Conservation (phyloP, 1,140 invertebrate genomes). For the Drosophila leontia region DNA sequence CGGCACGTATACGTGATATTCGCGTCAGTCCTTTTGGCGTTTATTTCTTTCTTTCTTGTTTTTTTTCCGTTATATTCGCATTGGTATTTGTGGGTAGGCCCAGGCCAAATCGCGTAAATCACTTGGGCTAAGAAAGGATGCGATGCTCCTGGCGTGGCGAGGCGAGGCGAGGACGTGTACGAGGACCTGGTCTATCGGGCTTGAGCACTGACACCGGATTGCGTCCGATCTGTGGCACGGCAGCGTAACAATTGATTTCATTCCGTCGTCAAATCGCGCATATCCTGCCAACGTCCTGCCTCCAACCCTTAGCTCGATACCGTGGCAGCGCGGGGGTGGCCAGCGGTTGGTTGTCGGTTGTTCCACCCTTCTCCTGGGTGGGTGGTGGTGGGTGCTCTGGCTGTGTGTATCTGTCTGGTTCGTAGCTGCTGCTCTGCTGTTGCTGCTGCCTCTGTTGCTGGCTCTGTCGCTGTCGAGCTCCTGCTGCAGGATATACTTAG, state of each 20-base stretch:
- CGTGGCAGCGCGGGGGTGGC: constrained; percentile 38
- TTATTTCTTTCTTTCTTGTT: too few relatives aligned
- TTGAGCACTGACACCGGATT: constrained; percentile 79
- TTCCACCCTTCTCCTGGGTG: constrained; percentile 32
- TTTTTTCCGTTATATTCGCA: constrained; percentile 4
- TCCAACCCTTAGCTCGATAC: constrained; percentile 42
- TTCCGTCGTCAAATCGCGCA: constrained; percentile 85
- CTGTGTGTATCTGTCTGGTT: constrained; percentile 64
- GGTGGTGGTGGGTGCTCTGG: constrained; percentile 35
- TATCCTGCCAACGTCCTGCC: constrained; percentile 75
- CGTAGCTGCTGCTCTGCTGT: constrained; percentile 21
- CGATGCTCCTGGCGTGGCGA: constrained; percentile 38
- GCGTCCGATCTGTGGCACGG: constrained; percentile 85
- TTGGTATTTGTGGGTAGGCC: constrained; percentile 35
- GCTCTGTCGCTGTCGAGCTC: constrained; percentile 53
- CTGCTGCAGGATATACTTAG: constrained; percentile 75
- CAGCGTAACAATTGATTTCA: constrained; percentile 85
- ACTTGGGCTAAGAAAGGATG: constrained; percentile 55
- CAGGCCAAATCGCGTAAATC: constrained; percentile 56
- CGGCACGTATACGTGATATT: constrained; percentile 57
- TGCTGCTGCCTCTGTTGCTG: constrained; percentile 40
- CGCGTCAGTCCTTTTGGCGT: constrained; percentile 7
- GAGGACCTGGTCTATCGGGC: constrained; percentile 34
- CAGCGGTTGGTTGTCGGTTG: constrained; percentile 49
- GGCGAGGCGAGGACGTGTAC: background rate